Evolutionary conservation across 2,888 invertebrate species (phyloP).

Genomic region (Macroteleia sp.): DNA sequence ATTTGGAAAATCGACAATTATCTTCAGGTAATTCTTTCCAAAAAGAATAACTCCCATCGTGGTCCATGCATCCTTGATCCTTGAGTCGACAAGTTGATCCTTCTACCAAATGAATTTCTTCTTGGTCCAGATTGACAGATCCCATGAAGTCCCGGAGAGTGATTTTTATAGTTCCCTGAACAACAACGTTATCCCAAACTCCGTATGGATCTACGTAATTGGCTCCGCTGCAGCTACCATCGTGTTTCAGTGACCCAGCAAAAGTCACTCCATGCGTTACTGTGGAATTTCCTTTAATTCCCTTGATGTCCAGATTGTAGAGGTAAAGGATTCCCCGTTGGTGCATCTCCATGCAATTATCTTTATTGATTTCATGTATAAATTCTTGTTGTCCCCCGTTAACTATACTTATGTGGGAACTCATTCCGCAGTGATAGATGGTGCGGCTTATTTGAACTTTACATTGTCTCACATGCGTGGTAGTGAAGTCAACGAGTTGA

Average conservation of each 20-base stretch:
- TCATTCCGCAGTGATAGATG: background rate
- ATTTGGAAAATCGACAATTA: no score
- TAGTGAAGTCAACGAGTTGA: background rate
- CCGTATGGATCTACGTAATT: background rate
- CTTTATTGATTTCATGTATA: background rate
- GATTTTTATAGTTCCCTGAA: conserved; percentile 5
- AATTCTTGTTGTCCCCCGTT: background rate
- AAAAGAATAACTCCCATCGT: no score
- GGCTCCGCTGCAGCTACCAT: background rate
- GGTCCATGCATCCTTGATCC: background rate
- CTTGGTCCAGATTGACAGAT: background rate
- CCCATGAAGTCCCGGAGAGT: conserved; percentile 3
- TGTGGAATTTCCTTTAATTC: background rate
- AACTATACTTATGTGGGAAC: background rate
- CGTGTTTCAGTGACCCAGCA: background rate
- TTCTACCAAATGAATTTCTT: background rate
- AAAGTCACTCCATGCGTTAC: background rate
- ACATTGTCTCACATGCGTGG: background rate
- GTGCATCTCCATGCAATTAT: background rate
- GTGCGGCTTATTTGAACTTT: background rate
- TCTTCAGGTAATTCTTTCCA: no score
- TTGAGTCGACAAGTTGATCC: background rate
- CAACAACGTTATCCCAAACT: background rate
- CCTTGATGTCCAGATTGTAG: background rate
- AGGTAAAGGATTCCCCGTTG: background rate